Evolutionary conservation across 2,113 vertebrate genomes (phyloP).

Genomic region (Misgurnus mizolepis): DNA sequence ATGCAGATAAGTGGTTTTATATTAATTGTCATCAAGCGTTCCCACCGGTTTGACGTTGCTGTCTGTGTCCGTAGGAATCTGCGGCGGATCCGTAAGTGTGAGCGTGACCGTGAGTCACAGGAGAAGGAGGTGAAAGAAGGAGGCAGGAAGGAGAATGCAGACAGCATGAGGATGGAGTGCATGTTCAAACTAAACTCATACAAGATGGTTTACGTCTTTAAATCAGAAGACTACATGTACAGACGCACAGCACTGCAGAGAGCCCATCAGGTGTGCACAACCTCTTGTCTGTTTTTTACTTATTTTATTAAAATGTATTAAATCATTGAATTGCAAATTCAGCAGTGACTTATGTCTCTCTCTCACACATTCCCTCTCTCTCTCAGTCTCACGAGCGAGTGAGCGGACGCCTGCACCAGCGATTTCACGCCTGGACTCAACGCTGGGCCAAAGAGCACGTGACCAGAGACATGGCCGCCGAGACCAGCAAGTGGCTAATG

Average conservation of each 20-base stretch:
- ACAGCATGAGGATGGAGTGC: constrained; percentile 90
- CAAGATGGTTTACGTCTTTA: constrained; percentile 99
- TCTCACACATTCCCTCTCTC: constrained; percentile 26
- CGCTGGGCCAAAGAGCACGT: constrained; percentile 92
- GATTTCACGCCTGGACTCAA: constrained; percentile 92
- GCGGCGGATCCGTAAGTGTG: constrained; percentile 91
- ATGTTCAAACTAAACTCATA: constrained; percentile 99
- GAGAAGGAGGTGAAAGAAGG: constrained; percentile 86
- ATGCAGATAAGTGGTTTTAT: too few species aligned
- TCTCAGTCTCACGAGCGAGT: constrained; percentile 91
- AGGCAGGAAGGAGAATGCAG: constrained; percentile 82
- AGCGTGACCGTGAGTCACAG: constrained; percentile 89
- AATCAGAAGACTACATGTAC: constrained; percentile 99
- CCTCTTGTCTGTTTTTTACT: not conserved
- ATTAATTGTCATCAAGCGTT: too few species aligned
- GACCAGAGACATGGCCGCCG: constrained; percentile 86
- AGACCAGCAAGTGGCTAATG: constrained; percentile 91
- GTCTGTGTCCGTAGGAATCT: constrained; percentile 79
- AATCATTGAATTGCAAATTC: too few species aligned
- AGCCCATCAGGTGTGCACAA: constrained; percentile 86
- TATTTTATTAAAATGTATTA: too few species aligned
- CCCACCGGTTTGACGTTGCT: too few species aligned
- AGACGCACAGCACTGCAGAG: constrained; percentile 90
- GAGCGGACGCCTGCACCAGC: constrained; percentile 89
- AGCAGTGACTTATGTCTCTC: not conserved